Evolutionary conservation across 2,888 invertebrate species (phyloP).

Genomic region (Sisyra terminalis): DNA sequence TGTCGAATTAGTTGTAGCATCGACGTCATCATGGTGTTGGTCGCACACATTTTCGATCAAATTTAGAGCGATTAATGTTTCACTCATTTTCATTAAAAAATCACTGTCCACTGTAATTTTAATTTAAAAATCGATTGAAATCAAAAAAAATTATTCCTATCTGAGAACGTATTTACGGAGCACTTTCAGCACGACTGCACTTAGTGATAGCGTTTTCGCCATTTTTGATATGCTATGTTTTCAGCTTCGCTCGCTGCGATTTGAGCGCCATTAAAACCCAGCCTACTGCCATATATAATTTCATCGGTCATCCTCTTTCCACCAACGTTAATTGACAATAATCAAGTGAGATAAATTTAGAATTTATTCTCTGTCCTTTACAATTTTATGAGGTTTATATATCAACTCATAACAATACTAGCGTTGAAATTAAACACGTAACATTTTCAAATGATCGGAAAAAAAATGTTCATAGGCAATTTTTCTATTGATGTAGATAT

Average conservation of each 20-base stretch:
- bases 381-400: no score
- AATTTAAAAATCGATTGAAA: constrained; percentile 14
- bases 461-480: no score
- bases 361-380: no score
- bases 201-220: constrained; percentile 24
- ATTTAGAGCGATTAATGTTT: constrained; percentile 18
- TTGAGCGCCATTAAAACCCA: constrained; percentile 7
- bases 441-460: no score
- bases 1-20: constrained; percentile 24
- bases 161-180: constrained; percentile 18
- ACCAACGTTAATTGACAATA: no score
- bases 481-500: no score
- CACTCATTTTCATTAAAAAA: constrained; percentile 19
- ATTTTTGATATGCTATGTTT: constrained; percentile 21
- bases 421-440: no score
- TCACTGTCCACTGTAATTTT: constrained; percentile 12
- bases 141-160: constrained; percentile 19
- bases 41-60: constrained; percentile 18
- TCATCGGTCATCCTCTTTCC: no score
- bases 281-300: constrained; percentile 3
- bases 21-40: constrained; percentile 36
- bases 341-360: no score
- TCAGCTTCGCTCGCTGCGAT: constrained; percentile 4
- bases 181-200: constrained; percentile 21
- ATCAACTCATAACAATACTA: no score